Percentiles rank a stretch among this genome's conserved stretches.
phyloP scores from a whole-genome alignment of 2,797 vertebrate genomes.

The Micropoecilia bifurca region DNA sequence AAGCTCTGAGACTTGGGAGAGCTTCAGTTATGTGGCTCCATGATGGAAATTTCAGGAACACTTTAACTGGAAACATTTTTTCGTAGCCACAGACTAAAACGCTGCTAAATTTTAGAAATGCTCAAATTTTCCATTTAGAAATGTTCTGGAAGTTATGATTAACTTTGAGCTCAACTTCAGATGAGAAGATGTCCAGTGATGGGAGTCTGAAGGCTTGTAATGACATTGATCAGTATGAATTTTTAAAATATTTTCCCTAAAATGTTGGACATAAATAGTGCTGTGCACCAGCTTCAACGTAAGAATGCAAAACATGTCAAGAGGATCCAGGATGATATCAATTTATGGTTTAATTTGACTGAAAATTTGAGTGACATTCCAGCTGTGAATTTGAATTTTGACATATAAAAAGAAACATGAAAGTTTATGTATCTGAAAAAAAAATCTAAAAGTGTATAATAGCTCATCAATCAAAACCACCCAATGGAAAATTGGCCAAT shows the following conservation, averaged over 20 bases:
- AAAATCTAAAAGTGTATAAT: background rate
- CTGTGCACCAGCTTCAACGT: slow-evolving; percentile 20
- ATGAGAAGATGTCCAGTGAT: slow-evolving; percentile 37
- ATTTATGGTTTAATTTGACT: background rate
- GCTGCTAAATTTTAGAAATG: slow-evolving; percentile 20
- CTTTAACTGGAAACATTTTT: slow-evolving; percentile 33
- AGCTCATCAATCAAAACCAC: background rate
- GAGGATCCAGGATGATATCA: background rate
- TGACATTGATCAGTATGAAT: slow-evolving; percentile 39
- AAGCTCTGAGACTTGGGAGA: slow-evolving; percentile 32
- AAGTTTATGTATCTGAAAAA: background rate
- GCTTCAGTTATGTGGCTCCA: slow-evolving; percentile 4
- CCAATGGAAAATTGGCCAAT: background rate
- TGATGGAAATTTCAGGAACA: slow-evolving; percentile 11
- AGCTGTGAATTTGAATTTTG: background rate
- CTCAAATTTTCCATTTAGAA: slow-evolving; percentile 36
- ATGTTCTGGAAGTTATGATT: slow-evolving; percentile 41
- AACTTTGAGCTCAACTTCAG: slow-evolving; percentile 32
- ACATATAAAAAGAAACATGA: background rate
- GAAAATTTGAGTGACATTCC: background rate
- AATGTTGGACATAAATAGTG: slow-evolving; percentile 15
- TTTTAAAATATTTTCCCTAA: slow-evolving; percentile 24
- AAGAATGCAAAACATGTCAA: background rate
- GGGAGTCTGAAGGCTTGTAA: slow-evolving; percentile 36
- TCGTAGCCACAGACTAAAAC: slow-evolving; percentile 14